Conservation (phyloP, 2,797 vertebrate genomes). For the Lagorchestes hirsutus region DNA sequence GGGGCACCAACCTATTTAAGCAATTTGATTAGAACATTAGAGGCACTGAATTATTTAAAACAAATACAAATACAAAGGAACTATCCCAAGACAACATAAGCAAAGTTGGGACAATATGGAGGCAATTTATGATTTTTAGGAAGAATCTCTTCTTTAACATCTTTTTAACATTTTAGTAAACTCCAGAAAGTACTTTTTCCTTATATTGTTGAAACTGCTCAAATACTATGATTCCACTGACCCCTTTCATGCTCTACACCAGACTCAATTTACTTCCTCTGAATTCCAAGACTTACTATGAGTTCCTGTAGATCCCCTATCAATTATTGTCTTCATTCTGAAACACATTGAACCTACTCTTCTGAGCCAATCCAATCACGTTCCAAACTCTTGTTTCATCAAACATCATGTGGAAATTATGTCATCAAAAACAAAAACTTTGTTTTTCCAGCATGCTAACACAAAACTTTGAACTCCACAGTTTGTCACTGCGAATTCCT, state of each 20-base stretch:
- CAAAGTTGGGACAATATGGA: slow-evolving; percentile 6
- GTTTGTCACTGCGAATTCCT: background rate
- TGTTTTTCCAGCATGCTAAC: background rate
- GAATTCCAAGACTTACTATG: background rate
- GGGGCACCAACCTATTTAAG: slow-evolving; percentile 48
- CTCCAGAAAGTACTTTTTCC: background rate
- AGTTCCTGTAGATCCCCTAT: background rate
- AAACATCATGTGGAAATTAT: background rate
- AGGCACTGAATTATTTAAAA: slow-evolving; percentile 53
- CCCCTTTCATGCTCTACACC: background rate
- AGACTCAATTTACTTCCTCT: background rate
- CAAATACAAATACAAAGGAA: slow-evolving; percentile 62
- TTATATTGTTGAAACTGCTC: background rate
- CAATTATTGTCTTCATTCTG: background rate
- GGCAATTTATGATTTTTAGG: background rate
- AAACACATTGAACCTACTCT: background rate
- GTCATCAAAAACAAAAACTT: background rate
- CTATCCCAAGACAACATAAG: slow-evolving; percentile 27
- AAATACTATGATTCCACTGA: background rate
- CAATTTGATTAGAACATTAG: slow-evolving; percentile 52
- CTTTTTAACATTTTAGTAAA: background rate
- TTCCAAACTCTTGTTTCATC: background rate
- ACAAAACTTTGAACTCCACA: background rate
- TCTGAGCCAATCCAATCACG: slow-evolving; percentile 24
- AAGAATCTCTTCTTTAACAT: background rate